Conservation (phyloP, 2,113 vertebrate species). For the Caranx ignobilis region DNA sequence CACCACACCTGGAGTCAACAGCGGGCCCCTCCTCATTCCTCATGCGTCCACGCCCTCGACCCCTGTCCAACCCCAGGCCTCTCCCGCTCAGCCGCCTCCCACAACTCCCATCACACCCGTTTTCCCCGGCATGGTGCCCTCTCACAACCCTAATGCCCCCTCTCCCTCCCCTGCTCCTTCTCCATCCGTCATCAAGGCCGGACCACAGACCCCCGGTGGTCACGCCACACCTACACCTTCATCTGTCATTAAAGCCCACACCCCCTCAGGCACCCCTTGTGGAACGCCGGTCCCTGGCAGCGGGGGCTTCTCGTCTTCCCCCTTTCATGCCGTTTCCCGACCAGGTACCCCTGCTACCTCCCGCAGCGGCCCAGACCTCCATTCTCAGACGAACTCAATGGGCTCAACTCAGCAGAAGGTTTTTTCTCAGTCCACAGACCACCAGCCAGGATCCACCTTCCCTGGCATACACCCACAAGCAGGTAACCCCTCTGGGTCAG, state of each 20-base stretch:
- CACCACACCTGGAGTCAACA: slow-evolving; percentile 76
- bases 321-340: slow-evolving; percentile 86
- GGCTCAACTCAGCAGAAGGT: slow-evolving; percentile 86
- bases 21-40: slow-evolving; percentile 86
- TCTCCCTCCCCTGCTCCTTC: slow-evolving; percentile 79
- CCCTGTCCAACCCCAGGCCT: slow-evolving; percentile 86
- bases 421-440: slow-evolving; percentile 86
- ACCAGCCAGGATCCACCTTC: slow-evolving; percentile 70
- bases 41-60: slow-evolving; percentile 89
- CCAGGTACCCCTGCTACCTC: slow-evolving; percentile 81
- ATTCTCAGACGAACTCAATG: slow-evolving; percentile 82
- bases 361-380: slow-evolving; percentile 74
- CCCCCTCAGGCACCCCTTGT: slow-evolving; percentile 84
- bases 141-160: slow-evolving; percentile 75
- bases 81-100: slow-evolving; percentile 85
- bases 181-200: slow-evolving; percentile 85
- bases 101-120: slow-evolving; percentile 87
- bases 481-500: slow-evolving; percentile 85
- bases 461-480: slow-evolving; percentile 84
- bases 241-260: slow-evolving; percentile 85
- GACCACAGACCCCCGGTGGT: slow-evolving; percentile 77
- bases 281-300: slow-evolving; percentile 78
- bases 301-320: slow-evolving; percentile 84
- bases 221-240: slow-evolving; percentile 79
- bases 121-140: slow-evolving; percentile 90